These are phyloP conservation scores for Polietes domitor DNA, from an alignment of 2,888 invertebrate genomes.

Conservation along the genomic window DNA sequence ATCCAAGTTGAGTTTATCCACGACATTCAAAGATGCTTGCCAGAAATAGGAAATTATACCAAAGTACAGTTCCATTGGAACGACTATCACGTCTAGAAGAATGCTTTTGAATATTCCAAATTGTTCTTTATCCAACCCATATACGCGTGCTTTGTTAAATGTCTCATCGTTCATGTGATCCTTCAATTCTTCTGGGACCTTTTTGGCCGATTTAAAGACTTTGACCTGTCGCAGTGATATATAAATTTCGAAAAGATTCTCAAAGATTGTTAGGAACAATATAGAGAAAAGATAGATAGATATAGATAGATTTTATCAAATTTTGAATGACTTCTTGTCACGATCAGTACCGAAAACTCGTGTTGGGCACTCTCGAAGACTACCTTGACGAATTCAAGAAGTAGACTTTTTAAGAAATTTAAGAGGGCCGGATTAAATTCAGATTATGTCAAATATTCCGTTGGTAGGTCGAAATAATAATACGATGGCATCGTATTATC, in stretches of 20 bases:
- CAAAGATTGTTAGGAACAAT: conserved; percentile 77
- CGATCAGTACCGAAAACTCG: too few species aligned
- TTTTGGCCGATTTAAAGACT: conserved; percentile 86
- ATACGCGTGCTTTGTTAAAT: conserved; percentile 93
- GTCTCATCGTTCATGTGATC: conserved; percentile 91
- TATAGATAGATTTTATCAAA: too few species aligned
- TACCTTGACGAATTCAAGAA: too few species aligned
- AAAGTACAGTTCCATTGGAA: conserved; percentile 86
- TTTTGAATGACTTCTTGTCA: too few species aligned
- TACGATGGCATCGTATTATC: too few species aligned
- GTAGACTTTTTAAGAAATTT: too few species aligned
- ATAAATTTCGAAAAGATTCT: conserved; percentile 78
- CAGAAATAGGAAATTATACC: conserved; percentile 86
- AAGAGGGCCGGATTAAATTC: too few species aligned
- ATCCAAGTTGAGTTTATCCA: conserved; percentile 82
- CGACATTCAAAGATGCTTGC: conserved; percentile 85
- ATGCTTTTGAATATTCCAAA: conserved; percentile 90
- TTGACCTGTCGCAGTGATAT: conserved; percentile 83
- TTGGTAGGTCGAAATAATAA: too few species aligned
- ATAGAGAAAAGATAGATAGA: conserved; percentile 78
- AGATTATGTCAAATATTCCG: too few species aligned
- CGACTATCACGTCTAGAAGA: conserved; percentile 86
- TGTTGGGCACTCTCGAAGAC: too few species aligned
- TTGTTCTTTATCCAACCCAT: conserved; percentile 92
- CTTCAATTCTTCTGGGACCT: conserved; percentile 89